Evolutionary conservation across 2,113 vertebrate genomes (phyloP), one percentile per base, ranked within the genome.

Genomic region (Campylorhamphus procurvoides): DNA sequence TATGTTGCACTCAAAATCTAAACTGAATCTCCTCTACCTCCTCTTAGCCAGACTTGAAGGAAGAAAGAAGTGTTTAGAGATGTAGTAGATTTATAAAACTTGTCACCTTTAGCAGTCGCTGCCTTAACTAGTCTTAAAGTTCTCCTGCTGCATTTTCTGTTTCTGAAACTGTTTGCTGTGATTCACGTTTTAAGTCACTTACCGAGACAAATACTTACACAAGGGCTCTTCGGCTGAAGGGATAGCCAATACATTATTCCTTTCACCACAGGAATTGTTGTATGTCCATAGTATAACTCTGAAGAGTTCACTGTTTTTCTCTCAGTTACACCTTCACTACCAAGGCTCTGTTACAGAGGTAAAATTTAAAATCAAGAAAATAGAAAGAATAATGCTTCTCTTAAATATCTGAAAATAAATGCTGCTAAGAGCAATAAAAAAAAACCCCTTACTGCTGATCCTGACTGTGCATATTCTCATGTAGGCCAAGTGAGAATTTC

Each of bases 1-100:
- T 99, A 98, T 89, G 93, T 91, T 64, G 29, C 27, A 56, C 52
- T 80, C 84, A 18, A 77, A 46, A 53, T 63, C 25, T 64, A 25
- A 39, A 87, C 11, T n/a, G 16, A 91, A 82, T 75, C 19, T 37
- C 12, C 8, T 92, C 59, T 12, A 33, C 14, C 22, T 86, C 46
- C 56, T 66, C 22, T 42, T 64, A 79, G 46, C 10, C n/a, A 79
- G 76, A 64, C 28, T 9, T 64, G 75, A 78, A 66, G 56, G 62
- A 53, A 85, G 17, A 53, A 89, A 58, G 39, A 66, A 71, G 27
- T 39, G 39, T 78, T 93, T 88, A 44, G 81, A 77, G 28, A 13
- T 60, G 35, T 52, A 42, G 42, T 58, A n/a, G 37, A 39, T 79
- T 18, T 84, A 10, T 64, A 62, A 66, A 68, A 39, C 27, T 59